Base-by-base conservation (phyloP, 2,888 invertebrate species). In the Clunio marinus region DNA sequence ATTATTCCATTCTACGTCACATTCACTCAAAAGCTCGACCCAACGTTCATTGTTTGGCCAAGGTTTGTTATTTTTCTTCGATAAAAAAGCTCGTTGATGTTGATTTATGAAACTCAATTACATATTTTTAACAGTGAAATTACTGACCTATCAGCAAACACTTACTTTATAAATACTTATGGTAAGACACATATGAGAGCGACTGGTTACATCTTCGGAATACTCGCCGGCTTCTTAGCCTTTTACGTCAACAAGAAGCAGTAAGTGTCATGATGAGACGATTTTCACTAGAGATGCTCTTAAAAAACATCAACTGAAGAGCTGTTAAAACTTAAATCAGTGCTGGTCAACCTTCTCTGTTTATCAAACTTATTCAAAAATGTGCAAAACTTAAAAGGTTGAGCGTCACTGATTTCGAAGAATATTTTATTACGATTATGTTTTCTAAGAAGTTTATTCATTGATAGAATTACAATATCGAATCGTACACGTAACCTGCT, bases 161-260 rank as follows among this genome's bases (percentile, higher is more conserved):
- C 76, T 65, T 88, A 86, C 73, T 89, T 87, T 73, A 81, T 81
- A 46, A 82, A 80, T 69, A 83, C 82, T 0, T 88, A 88, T 72
- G 84, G 88, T n/a, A 88, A 87, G 75, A 88, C 88, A 0, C 88
- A 88, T 71, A 87, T 88, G 86, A 83, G 88, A 73, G 85, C 87
- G 72, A 83, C 83, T n/a, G 83, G 86, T 0, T 88, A 88, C 73
- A 83, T 85, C 70, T 81, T 87, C 73, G 89, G 88, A 3, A 75
- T 89, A 59, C 72, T 86, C 13, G 84, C 84, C 13, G 88, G 88
- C 28, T 88, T 85, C 72, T 74, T 87, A 17, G 78, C 87, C 3
- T 85, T 88, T 76, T 78, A 82, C 70, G 81, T 88, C 69, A 86
- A 88, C 76, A 79, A 80, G 25, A 80, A 83, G 73, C 82, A 83